Base-by-base conservation (phyloP, 2,797 vertebrate genomes). In the Helostoma temminkii region DNA sequence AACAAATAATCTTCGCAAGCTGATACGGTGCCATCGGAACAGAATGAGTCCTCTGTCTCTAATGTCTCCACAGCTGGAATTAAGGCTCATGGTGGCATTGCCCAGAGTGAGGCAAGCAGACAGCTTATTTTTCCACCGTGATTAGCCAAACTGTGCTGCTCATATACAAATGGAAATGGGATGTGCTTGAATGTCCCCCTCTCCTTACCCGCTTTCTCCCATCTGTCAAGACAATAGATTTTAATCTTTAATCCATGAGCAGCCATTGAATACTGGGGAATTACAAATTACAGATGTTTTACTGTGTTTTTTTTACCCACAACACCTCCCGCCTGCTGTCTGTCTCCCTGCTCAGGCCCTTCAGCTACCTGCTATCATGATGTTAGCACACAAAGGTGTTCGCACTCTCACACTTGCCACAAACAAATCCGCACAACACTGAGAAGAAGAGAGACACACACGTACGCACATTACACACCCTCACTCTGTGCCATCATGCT, bases 211-310 rank as follows among this genome's bases (percentile, higher is more conserved):
- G 90, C 93, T 95, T 95, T 95, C 94, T 95, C 95, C 97, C 98
- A 99, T 99, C 97, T 99, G 98, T 96, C 96, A 98, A 91, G 96
- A 98, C 97, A 97, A 97, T 96, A 98, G 96, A 98, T 98, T 97
- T 97, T 96, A 98, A 99, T 99, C 97, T 98, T 98, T 98, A 99
- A 99, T 99, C 98, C 97, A 98, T 98, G 98, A 97, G 97, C 97
- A 99, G 96, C 96, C 98, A 97, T 95, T 95, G 96, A 97, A 97
- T 97, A 97, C 95, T 94, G 93, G 95, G 87, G 95, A 98, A 98
- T 97, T 96, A 96, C 96, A 97, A 96, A 98, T 98, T 98, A 97
- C 97, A 99, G 97, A 97, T 98, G 96, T 98, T 98, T 98, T 97
- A 98, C 95, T 96, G 96, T 96, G 95, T 93, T 92, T 91, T 94